Conservation (phyloP, 2,888 invertebrate species). For the Plemyria rubiginata region DNA sequence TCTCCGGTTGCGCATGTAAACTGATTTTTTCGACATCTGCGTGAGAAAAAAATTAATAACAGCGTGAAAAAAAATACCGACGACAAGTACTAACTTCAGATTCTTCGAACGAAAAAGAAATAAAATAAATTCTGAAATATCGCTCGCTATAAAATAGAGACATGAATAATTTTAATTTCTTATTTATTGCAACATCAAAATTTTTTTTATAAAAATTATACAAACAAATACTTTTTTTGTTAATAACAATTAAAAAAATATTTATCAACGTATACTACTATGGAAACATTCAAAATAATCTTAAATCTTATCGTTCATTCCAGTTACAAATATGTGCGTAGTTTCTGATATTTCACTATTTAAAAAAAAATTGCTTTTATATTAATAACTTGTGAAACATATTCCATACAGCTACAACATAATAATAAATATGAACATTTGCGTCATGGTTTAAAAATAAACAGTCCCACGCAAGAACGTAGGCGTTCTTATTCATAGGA, state of each 20-base stretch:
- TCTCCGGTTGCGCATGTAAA: constrained; percentile 90
- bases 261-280: background rate
- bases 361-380: constrained; percentile 2
- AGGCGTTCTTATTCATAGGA: constrained; percentile 30
- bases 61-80: no score
- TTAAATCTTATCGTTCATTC: background rate
- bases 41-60: no score
- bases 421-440: constrained; percentile 7
- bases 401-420: constrained; percentile 5
- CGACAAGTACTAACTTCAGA: no score
- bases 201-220: no score
- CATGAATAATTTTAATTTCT: no score
- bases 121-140: no score
- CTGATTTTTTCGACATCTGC: constrained; percentile 86
- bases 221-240: no score
- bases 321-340: background rate
- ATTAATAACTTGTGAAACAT: background rate
- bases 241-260: no score
- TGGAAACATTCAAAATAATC: background rate
- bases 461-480: constrained; percentile 19
- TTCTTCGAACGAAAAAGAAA: no score
- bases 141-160: no score
- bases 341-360: background rate
- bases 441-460: constrained; percentile 25
- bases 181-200: no score